phyloP scores from a whole-genome alignment of 2,113 vertebrate genomes.

The Manacus vitellinus region DNA sequence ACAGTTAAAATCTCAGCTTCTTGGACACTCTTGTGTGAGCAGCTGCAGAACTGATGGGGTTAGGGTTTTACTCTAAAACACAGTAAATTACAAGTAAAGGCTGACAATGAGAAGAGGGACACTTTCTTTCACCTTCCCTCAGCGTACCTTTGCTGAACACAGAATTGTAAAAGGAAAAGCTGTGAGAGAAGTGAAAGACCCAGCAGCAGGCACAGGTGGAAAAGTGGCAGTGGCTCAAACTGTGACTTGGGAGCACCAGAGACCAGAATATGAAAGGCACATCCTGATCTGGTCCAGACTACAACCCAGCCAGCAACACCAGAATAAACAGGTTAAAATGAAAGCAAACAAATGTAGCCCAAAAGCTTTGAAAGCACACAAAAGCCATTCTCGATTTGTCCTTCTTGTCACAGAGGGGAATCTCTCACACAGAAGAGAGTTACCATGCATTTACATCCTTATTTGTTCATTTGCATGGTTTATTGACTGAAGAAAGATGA shows the following conservation, averaged over 20 bases:
- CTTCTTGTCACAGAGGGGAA: neutral
- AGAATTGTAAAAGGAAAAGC: neutral
- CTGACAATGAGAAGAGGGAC: neutral
- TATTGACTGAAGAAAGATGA: neutral
- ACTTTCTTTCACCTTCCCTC: neutral
- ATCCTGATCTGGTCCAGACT: neutral
- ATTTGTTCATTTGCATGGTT: neutral
- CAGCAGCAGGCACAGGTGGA: neutral
- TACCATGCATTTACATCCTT: neutral
- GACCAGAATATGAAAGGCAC: neutral
- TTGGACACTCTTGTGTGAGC: accelerated
- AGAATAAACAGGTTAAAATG: neutral
- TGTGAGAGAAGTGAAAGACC: neutral
- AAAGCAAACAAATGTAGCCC: neutral
- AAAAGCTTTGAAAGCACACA: accelerated
- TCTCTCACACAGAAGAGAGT: neutral
- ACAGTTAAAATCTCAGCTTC: neutral
- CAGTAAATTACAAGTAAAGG: neutral
- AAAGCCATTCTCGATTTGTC: neutral
- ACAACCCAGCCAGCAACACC: neutral
- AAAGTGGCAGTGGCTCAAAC: neutral
- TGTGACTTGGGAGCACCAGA: neutral
- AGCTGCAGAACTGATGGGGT: neutral
- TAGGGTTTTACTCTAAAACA: neutral
- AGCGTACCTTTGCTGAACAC: neutral